Evolutionary conservation across 30 jellyfish, hydroid and myxozoan species (phyloP), one percentile per base, ranked within the genome.

Genomic region (Aurelia aurita): DNA sequence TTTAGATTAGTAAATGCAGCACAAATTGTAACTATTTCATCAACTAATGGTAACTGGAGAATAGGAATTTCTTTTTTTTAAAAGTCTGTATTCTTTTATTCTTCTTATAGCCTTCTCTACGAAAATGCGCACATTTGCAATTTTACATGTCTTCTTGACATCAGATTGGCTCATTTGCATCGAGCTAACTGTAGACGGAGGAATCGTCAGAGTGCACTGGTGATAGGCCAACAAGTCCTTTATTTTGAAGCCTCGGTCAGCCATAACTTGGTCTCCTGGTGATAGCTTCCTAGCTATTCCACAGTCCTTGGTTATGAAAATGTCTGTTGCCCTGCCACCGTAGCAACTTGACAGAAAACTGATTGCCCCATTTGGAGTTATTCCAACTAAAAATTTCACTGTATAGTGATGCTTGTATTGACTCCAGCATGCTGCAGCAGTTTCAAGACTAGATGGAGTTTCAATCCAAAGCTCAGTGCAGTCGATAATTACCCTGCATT

Each of bases 331-430:
- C 26, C 95, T 76, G 16, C 97, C 95, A 14, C 97, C 95, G 71
- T 86, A 91, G n/a, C 27, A 61, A n/a, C 70, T 35, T 1, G 98
- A 91, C 15, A 85, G 47, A 62, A 87, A 91, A 27, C 91, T 45
- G 21, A 86, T 67, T 16, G 86, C 85, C 22, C 98, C 98, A 49
- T 91, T 79, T 3, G 91, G 97, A 10, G 94, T 55, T 23, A 86
- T 78, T 7, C 84, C 75, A 27, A 91, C 29, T 3, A 86, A 70
- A 64, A 85, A 69, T 74, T 91, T 91, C 1, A 76, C 64, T 4
- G 98, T 91, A 53, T 66, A 20, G 63, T 91, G 98, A 64, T 91
- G 98, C 61, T 91, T 85, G 82, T 91, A 85, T 3, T 71, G 57
- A 34, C 89, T 51, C 92, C 96, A 90, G 8, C 34, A 21, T 39